phyloP scores from a whole-genome alignment of 2,888 invertebrate genomes.

The Heliconius hortense region DNA sequence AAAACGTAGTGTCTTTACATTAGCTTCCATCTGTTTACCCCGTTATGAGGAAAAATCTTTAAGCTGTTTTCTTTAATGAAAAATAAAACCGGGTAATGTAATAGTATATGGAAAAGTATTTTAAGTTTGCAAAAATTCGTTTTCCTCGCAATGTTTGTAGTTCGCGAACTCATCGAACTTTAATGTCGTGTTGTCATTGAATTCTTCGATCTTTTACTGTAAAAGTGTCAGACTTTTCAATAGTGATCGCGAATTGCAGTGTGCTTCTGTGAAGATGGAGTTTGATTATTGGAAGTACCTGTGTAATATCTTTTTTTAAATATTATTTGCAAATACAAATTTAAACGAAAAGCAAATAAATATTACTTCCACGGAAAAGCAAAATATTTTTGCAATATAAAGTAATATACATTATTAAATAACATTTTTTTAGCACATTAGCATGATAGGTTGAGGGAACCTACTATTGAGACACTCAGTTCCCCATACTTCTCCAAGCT shows the following conservation, averaged over 20 bases:
- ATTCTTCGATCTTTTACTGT: constrained; percentile 22
- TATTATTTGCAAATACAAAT: background rate
- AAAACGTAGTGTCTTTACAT: background rate
- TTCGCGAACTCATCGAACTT: constrained; percentile 25
- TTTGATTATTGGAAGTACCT: background rate
- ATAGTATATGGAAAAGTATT: background rate
- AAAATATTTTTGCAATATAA: background rate
- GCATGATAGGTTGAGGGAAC: too few relatives aligned
- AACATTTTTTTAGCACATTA: too few relatives aligned
- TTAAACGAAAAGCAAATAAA: background rate
- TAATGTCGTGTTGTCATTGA: constrained; percentile 28
- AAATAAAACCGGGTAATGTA: background rate
- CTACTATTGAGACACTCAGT: too few relatives aligned
- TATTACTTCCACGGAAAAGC: too few relatives aligned
- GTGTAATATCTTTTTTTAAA: background rate
- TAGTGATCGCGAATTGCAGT: constrained; percentile 2
- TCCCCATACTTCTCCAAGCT: too few relatives aligned
- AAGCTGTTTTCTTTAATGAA: background rate
- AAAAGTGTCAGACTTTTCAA: constrained; percentile 12
- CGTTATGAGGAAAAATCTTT: background rate
- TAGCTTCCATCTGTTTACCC: background rate
- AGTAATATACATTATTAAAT: too few relatives aligned
- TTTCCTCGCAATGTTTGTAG: constrained; percentile 21
- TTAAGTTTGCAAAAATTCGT: constrained; percentile 17
- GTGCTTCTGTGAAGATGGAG: constrained; percentile 7